Base-by-base conservation (phyloP, 2,888 invertebrate species). In the Drosophila colorata region DNA sequence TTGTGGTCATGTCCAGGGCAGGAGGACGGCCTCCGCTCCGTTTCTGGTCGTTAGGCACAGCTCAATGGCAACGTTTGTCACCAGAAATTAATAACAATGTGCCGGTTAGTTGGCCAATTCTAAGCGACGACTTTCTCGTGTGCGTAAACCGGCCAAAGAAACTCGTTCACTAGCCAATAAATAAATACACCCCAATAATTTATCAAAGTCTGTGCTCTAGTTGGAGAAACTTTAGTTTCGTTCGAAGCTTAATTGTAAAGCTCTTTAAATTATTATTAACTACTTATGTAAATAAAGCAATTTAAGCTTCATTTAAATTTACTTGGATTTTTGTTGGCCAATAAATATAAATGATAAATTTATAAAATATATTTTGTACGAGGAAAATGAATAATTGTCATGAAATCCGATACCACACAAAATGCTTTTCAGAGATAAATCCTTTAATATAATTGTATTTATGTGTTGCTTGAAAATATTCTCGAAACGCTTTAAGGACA, bases 41-140 rank as follows among this genome's bases (percentile, higher is more conserved):
- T 83, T 84, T 81, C 74, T 69, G 75, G 49, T 81, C 43, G 74
- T 79, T 83, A 67, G 69, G 58, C 82, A 87, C 79, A 60, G 77
- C 74, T 85, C 77, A 82, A 87, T 87, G 80, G 60, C 83, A 79
- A 67, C 77, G 74, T 79, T 87, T 83, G 87, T 83, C 83, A 85
- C 86, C 74, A 75, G 65, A 87, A 79, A 82, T 80, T 87, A 85
- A 87, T 85, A 85, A 75, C 84, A 87, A 87, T 87, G 85, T 81
- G 67, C 58, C 82, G 82, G 56, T 81, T 68, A 85, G 82, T 87
- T 83, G 87, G 82, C 64, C 85, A 81, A 87, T 87, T 87, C 82
- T 83, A 68, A 60, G 41, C 61, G 40, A 65, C 58, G 59, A 74
- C 82, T 83, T 83, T 87, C 82, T 78, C 87, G 77, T 56, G 76